Conservation (phyloP, 2,797 vertebrate genomes). For the Rhabdophis nuchalis region DNA sequence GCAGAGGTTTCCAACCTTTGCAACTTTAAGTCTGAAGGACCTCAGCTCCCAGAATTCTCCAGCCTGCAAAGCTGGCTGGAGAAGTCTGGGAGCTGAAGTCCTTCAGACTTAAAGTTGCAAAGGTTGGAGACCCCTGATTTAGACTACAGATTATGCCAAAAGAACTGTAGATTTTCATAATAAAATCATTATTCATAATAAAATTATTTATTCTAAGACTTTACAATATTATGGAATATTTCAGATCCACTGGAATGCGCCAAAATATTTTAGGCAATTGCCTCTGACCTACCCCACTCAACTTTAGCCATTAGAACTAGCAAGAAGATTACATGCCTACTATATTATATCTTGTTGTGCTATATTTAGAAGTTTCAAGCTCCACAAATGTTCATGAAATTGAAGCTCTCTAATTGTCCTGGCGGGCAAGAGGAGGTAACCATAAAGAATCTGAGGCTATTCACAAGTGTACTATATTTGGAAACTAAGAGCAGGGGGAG, state of each 20-base stretch:
- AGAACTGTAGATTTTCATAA: background rate
- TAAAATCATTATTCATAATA: background rate
- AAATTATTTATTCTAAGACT: constrained; percentile 8
- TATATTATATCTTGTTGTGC: background rate
- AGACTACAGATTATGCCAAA: background rate
- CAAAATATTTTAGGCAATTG: constrained; percentile 10
- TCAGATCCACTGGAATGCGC: constrained; percentile 11
- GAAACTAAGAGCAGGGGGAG: background rate
- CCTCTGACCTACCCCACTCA: constrained; percentile 11
- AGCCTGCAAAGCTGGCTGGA: no score
- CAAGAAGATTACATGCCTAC: background rate
- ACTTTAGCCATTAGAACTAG: constrained; percentile 17
- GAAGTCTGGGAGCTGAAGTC: no score
- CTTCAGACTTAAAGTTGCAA: no score
- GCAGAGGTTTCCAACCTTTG: no score
- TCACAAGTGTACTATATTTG: background rate
- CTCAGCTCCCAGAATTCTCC: no score
- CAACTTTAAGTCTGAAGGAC: no score
- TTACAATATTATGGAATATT: constrained; percentile 9
- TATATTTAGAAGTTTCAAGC: background rate
- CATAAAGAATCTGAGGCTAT: background rate
- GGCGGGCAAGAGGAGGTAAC: background rate
- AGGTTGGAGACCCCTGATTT: background rate
- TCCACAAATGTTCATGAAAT: background rate
- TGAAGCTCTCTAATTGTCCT: background rate